Evolutionary conservation across 2,888 invertebrate species (phyloP).

Genomic region (Bellardia pandia): DNA sequence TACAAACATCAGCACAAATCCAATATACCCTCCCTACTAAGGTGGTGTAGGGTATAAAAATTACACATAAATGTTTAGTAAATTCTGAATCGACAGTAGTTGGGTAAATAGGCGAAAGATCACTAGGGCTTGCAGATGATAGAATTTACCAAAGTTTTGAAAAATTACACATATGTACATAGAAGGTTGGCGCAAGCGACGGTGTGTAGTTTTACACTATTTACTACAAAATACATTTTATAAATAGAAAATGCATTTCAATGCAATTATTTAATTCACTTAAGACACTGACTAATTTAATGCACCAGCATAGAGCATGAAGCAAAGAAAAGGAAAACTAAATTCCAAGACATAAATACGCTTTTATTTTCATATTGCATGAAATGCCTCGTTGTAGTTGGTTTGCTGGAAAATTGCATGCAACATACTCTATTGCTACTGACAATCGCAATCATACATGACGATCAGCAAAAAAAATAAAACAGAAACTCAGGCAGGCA

Average conservation of each 20-base stretch:
- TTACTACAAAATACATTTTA: too few species aligned
- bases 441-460: conserved; percentile 28
- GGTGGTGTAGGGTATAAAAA: too few species aligned
- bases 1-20: too few species aligned
- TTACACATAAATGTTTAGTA: too few species aligned
- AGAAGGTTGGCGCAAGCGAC: too few species aligned
- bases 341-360: conserved; percentile 51
- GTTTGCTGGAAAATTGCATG: conserved; percentile 50
- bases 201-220: too few species aligned
- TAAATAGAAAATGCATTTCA: neutral
- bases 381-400: conserved; percentile 44
- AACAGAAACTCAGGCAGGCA: neutral
- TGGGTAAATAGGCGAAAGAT: too few species aligned
- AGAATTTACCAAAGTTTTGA: too few species aligned
- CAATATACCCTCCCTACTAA: too few species aligned
- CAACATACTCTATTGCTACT: conserved; percentile 30
- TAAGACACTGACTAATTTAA: conserved; percentile 18
- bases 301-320: neutral
- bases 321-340: conserved; percentile 21
- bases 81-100: too few species aligned
- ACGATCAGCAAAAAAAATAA: neutral
- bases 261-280: neutral
- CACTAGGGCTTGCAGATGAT: too few species aligned
- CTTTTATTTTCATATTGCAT: conserved; percentile 59
- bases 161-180: too few species aligned